These are phyloP conservation scores for Parasteatoda tepidariorum DNA, from an alignment of 1,140 invertebrate genomes.

Conservation along the genomic window DNA sequence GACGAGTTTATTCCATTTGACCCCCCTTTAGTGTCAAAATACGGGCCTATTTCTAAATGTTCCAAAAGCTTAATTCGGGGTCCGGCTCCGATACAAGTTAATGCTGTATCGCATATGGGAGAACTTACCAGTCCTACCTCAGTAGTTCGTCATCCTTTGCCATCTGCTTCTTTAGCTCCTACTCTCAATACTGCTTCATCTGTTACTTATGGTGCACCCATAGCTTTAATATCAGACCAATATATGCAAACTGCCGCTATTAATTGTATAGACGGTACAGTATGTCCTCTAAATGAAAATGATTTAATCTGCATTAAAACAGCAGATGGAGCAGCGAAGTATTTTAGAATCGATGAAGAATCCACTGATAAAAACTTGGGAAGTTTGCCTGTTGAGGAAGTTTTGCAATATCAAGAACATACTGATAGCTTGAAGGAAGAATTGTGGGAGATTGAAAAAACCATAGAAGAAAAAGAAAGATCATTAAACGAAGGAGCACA, in stretches of 20 bases:
- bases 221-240: slow-evolving; percentile 45
- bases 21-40: slow-evolving; percentile 78
- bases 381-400: background rate
- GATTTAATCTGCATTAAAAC: background rate
- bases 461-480: slow-evolving; percentile 51
- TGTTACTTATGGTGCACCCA: slow-evolving; percentile 40
- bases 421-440: slow-evolving; percentile 43
- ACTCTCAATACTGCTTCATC: slow-evolving; percentile 39
- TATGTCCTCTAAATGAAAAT: slow-evolving; percentile 18
- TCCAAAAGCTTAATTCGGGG: slow-evolving; percentile 70
- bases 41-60: slow-evolving; percentile 82
- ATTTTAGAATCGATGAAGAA: slow-evolving; percentile 10
- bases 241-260: slow-evolving; percentile 22
- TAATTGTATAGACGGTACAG: slow-evolving; percentile 16
- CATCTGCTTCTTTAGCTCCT: slow-evolving; percentile 57
- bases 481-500: background rate
- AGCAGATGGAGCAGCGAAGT: background rate
- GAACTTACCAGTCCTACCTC: slow-evolving; percentile 61
- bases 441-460: slow-evolving; percentile 52
- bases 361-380: background rate
- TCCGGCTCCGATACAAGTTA: slow-evolving; percentile 59
- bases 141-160: slow-evolving; percentile 52
- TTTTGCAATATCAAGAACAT: background rate
- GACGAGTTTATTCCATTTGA: slow-evolving; percentile 82
- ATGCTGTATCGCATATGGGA: slow-evolving; percentile 58